A percentile compares a stretch with the other conserved stretches of the same genome.
Conservation (phyloP, 2,888 invertebrate genomes). For the Salticus scenicus region DNA sequence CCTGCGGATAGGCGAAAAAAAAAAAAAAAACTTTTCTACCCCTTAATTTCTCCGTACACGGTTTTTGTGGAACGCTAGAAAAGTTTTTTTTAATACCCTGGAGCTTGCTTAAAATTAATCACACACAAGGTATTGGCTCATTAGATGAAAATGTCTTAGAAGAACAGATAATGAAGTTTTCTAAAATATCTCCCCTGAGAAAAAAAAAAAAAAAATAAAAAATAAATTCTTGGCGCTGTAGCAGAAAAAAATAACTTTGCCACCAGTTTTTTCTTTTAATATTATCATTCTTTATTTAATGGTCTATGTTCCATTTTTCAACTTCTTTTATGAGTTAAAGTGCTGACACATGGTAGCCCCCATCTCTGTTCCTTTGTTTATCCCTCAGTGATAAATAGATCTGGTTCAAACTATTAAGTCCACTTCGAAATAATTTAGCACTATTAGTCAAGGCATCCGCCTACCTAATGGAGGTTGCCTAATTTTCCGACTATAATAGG, state of each 20-base stretch:
- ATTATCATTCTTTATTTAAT: conserved; percentile 38
- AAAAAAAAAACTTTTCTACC: conserved; percentile 21
- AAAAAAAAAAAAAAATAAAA: not conserved
- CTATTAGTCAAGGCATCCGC: conserved; percentile 57
- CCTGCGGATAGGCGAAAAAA: conserved; percentile 37
- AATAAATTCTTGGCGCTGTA: not conserved
- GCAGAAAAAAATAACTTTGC: conserved; percentile 28
- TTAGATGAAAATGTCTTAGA: conserved; percentile 65
- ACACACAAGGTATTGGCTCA: conserved; percentile 56
- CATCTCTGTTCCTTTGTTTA: conserved; percentile 39
- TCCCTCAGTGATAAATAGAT: conserved; percentile 43
- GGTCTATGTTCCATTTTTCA: conserved; percentile 67
- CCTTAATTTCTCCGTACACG: conserved; percentile 55
- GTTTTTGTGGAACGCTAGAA: conserved; percentile 43
- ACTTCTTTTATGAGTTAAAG: conserved; percentile 38
- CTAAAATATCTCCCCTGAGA: conserved; percentile 39
- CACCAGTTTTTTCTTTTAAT: conserved; percentile 18
- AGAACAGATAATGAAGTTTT: conserved; percentile 66
- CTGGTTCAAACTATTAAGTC: conserved; percentile 60
- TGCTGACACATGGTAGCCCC: conserved; percentile 26
- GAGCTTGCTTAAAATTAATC: conserved; percentile 61
- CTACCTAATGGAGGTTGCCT: conserved; percentile 56
- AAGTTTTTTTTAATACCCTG: conserved; percentile 27
- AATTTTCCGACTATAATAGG: conserved; percentile 55
- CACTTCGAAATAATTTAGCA: conserved; percentile 59